These are phyloP conservation scores for Eudyptes chrysolophus DNA, from an alignment of 2,113 vertebrate genomes.

Conservation along the genomic window DNA sequence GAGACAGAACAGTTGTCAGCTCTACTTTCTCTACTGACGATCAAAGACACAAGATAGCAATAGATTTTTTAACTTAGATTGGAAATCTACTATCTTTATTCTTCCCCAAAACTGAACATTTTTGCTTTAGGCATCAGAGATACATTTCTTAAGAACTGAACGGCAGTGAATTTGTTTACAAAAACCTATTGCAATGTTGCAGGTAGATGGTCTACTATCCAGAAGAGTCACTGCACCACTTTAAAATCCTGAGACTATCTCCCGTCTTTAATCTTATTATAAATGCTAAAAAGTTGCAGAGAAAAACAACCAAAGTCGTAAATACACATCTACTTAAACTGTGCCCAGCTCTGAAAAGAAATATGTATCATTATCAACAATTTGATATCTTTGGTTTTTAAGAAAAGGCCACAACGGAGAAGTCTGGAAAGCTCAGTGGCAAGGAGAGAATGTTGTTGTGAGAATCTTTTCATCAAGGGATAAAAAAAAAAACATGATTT, in stretches of 20 bases:
- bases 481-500: conserved; percentile 85
- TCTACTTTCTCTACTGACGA: background rate
- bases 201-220: background rate
- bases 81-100: background rate
- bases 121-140: background rate
- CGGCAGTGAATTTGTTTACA: background rate
- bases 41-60: background rate
- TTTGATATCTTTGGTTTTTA: background rate
- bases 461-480: conserved; percentile 88
- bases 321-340: background rate
- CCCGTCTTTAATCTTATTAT: background rate
- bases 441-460: conserved; percentile 83
- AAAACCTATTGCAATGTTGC: background rate
- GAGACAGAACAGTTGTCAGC: background rate
- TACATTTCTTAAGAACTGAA: background rate
- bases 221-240: background rate
- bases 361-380: background rate
- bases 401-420: conserved; percentile 85
- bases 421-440: conserved; percentile 85
- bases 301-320: background rate
- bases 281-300: background rate
- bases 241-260: background rate
- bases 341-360: background rate
- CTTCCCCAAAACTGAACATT: background rate
- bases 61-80: background rate